Evolutionary conservation across 2,888 invertebrate genomes (phyloP).

Genomic region (Ophion costatus): DNA sequence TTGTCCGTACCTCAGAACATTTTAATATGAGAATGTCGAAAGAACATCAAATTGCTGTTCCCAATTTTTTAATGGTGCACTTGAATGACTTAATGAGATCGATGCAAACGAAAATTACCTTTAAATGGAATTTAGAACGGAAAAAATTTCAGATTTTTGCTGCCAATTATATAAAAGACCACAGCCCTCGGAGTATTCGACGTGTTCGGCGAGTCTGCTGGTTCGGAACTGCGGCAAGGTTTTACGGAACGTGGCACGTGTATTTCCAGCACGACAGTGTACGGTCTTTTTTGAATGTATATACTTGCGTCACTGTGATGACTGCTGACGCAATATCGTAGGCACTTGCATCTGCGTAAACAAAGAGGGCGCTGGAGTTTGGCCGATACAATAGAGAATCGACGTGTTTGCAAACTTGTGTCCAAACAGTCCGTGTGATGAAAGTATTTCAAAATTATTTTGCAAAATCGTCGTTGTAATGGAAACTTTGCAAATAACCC

Average conservation of each 20-base stretch:
- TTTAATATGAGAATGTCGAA: no score
- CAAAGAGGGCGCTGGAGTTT: constrained; percentile 16
- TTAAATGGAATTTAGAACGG: not conserved
- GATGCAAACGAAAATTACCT: not conserved
- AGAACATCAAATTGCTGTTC: not conserved
- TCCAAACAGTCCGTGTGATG: not conserved
- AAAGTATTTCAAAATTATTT: not conserved
- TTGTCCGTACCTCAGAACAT: not conserved
- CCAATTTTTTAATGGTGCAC: not conserved
- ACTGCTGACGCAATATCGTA: constrained; percentile 42
- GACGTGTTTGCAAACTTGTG: not conserved
- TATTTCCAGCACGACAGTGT: not conserved
- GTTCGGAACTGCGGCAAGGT: constrained; percentile 32
- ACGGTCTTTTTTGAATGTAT: not conserved
- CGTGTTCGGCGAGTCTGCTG: constrained; percentile 1
- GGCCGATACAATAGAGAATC: not conserved
- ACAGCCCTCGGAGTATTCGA: not conserved
- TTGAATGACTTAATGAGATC: not conserved
- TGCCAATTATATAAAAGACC: not conserved
- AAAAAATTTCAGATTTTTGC: not conserved
- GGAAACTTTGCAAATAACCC: no score
- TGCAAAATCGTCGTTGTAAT: not conserved
- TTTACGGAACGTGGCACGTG: constrained; percentile 47
- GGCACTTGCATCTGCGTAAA: constrained; percentile 20
- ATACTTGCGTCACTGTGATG: not conserved